A percentile compares a stretch with the other conserved stretches of the same genome.
Evolutionary conservation across 2,113 vertebrate species (phyloP).

Genomic region (Nibea coibor): DNA sequence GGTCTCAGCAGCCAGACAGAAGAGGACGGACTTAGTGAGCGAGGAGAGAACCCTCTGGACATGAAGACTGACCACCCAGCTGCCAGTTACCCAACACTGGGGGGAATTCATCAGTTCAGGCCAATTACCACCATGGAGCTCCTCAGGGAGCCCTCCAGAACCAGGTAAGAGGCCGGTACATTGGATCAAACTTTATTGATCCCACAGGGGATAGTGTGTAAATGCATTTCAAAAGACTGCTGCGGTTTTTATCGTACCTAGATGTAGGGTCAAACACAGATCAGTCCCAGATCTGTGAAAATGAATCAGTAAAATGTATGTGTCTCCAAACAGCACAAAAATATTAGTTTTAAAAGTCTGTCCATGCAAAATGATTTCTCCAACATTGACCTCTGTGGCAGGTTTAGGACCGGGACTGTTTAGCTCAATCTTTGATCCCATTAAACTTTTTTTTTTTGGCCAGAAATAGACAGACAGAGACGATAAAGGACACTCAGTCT

Average conservation of each 20-base stretch:
- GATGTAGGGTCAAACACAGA: constrained; percentile 25
- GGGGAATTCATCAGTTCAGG: constrained; percentile 80
- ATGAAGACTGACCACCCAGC: constrained; percentile 70
- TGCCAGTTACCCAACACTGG: constrained; percentile 75
- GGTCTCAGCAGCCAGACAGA: constrained; percentile 65
- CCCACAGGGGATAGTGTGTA: not conserved
- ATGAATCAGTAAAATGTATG: not conserved
- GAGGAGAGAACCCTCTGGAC: constrained; percentile 69
- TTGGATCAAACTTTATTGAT: constrained; percentile 28
- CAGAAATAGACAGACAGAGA: not conserved
- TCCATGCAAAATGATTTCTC: not conserved
- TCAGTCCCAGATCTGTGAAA: not conserved
- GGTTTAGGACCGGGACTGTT: not conserved
- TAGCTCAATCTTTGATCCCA: constrained; percentile 15
- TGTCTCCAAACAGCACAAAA: not conserved
- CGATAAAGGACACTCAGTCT: constrained; percentile 4
- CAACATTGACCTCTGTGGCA: not conserved
- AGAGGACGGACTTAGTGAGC: constrained; percentile 66
- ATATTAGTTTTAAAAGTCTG: not conserved
- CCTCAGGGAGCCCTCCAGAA: constrained; percentile 79
- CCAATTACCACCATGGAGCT: constrained; percentile 82
- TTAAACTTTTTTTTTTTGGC: not conserved
- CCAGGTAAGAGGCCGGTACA: constrained; percentile 66
- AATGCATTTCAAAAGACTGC: constrained; percentile 7
- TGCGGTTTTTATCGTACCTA: constrained; percentile 22